A percentile compares a stretch with the other conserved stretches of the same genome.
phyloP scores from a whole-genome alignment of 23 tunicate genomes.

The Styela clava region DNA sequence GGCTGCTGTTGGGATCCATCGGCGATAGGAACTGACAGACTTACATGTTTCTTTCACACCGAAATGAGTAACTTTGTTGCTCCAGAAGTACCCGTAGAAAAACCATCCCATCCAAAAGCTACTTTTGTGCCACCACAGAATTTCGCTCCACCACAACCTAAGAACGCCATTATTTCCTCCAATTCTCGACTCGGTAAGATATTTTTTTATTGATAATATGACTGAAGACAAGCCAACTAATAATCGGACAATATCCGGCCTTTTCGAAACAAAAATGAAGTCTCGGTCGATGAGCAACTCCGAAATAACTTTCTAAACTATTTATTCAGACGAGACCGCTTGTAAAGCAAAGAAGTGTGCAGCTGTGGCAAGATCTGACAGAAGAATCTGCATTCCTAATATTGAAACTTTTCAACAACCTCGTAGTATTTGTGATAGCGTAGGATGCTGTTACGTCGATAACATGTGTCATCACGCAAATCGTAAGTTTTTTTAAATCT shows the following conservation, averaged over 20 bases:
- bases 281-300: no score
- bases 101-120: background rate
- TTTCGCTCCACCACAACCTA: background rate
- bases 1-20: background rate
- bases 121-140: background rate
- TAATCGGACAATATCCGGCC: no score
- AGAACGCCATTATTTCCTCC: background rate
- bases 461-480: constrained; percentile 5
- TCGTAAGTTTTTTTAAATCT: background rate
- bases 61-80: background rate
- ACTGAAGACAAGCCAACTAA: no score
- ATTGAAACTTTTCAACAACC: background rate
- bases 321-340: no score
- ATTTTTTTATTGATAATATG: no score
- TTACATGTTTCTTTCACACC: background rate
- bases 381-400: background rate
- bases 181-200: background rate
- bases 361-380: background rate
- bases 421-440: background rate
- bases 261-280: no score
- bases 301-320: no score
- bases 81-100: background rate
- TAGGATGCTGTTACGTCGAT: constrained; percentile 5
- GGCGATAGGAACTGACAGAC: background rate
- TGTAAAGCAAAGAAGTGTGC: background rate